Base-by-base conservation (phyloP, 2,888 invertebrate genomes). In the Theretra japonica region DNA sequence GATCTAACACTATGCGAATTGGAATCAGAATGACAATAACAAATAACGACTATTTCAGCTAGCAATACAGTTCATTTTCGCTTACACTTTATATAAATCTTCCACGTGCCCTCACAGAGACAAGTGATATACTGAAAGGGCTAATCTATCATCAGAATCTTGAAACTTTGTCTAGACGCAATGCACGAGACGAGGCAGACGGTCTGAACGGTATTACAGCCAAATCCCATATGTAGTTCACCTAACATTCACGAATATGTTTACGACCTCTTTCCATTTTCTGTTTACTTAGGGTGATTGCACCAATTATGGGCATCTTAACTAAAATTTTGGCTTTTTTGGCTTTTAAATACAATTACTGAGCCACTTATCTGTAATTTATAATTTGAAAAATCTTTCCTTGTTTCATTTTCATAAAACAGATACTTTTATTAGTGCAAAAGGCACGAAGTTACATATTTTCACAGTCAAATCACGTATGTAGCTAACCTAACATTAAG, bases 111-210 rank as follows among this genome's bases (percentile, higher is more conserved):
- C 53, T 25, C 17, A 15, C 23, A 48, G 17, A 65, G 62, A 62
- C 65, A 33, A 65, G 6, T 48, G 65, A 65, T 65, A 48, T 48
- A 48, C 23, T 65, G 33, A 65, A 65, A 41, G 41, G 23, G 48
- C 23, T 65, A 65, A 65, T 65, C 48, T 65, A 48, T 65, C 65
- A 65, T 48, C 65, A 65, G 65, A 65, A 65, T 65, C 48, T 65
- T 41, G 15, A 65, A 65, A 48, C 23, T 25, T 41, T 65, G 65
- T 65, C 65, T 65, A 65, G 65, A 65, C 65, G 53, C 53, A 53
- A 53, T 48, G 23, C 21, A 48, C 15, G 21, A 48, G 23, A 23
- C 41, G 48, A 65, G 41, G 41, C 65, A 65, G 65, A 65, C 65
- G 41, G 23, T 25, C 58, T 58, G 41, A 65, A 48, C 15, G 23